Evolutionary conservation across 2,888 invertebrate species (phyloP), one percentile per base, ranked within the genome.

Genomic region (Melieria crassipennis): DNA sequence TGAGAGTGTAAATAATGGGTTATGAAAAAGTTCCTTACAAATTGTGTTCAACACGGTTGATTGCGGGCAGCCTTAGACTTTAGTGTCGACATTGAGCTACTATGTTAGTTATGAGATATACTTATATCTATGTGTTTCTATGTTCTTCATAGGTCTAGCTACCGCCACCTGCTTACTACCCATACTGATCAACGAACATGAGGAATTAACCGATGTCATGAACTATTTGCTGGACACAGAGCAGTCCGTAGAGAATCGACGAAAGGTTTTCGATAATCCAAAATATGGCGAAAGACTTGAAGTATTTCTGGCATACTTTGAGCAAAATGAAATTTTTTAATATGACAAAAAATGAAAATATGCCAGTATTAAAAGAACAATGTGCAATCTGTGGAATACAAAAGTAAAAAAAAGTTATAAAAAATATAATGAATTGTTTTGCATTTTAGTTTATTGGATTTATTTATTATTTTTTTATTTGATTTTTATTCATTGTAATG

Each of bases 121-220:
- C n/a, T n/a, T n/a, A 5, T 11, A n/a, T 4, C 0, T n/a, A 11
- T 11, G 5, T 43, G 11, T 16, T 60, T 66, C 13, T 42, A 55
- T 70, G 50, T 63, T 48, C 58, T 46, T 73, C 73, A 7, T 7
- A 81, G 83, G 82, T 45, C 69, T 83, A 1, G 70, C 79, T 52
- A 79, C 80, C 7, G 77, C 78, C 5, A 78, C 79, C 4, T 79
- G 80, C 48, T 67, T 82, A 45, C 57, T 80, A 55, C 83, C 83
- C 5, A 78, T 84, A 57, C 67, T 82, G 61, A 79, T 81, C 11
- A 81, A 78, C 58, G 82, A 83, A 70, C 78, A 80, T 69, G 69
- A 75, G 6, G 81, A 83, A 11, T 73, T 82, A 43, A 76, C 80
- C 0, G 80, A 81, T 73, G 74, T 79, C 1, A 73, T 72, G 16